Percentiles rank a stretch among this genome's conserved stretches.
Evolutionary conservation across 2,113 vertebrate genomes (phyloP).

Genomic region (Eulemur macaco): DNA sequence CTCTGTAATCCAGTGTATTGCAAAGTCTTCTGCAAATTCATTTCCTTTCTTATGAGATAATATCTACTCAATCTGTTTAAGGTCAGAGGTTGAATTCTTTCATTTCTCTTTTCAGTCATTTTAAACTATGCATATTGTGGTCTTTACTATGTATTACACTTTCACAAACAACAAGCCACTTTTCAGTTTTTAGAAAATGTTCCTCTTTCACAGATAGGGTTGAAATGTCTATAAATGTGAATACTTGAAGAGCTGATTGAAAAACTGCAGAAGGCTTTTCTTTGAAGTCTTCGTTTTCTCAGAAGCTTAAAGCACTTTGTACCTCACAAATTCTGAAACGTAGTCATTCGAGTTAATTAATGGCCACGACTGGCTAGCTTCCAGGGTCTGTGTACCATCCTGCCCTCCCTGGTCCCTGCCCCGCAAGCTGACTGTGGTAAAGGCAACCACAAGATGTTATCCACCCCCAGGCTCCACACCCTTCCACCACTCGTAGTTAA

Average conservation of each 20-base stretch:
- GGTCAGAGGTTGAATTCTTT: slow-evolving; percentile 11
- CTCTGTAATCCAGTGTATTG: background rate
- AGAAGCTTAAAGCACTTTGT: slow-evolving; percentile 21
- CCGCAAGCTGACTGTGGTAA: slow-evolving; percentile 14
- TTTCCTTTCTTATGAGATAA: slow-evolving; percentile 1
- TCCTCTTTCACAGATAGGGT: background rate
- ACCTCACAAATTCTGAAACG: slow-evolving; percentile 50
- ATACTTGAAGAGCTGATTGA: slow-evolving; percentile 6
- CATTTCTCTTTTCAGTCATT: slow-evolving; percentile 25
- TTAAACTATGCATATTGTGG: background rate
- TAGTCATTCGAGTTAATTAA: slow-evolving; percentile 65
- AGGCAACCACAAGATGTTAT: slow-evolving; percentile 52
- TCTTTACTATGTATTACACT: background rate
- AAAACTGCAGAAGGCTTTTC: slow-evolving; percentile 51
- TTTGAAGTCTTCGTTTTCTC: slow-evolving; percentile 48
- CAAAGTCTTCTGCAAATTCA: slow-evolving; percentile 1
- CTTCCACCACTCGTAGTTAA: slow-evolving; percentile 61
- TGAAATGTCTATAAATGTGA: background rate
- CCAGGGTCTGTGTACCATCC: background rate
- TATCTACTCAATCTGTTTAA: background rate
- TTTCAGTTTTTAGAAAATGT: slow-evolving; percentile 46
- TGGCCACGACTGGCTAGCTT: slow-evolving; percentile 35
- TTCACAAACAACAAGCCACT: background rate
- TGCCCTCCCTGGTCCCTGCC: background rate
- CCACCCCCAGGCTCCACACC: background rate